phyloP scores from a whole-genome alignment of 2,888 invertebrate genomes.

The Drosophila tanythrix region DNA sequence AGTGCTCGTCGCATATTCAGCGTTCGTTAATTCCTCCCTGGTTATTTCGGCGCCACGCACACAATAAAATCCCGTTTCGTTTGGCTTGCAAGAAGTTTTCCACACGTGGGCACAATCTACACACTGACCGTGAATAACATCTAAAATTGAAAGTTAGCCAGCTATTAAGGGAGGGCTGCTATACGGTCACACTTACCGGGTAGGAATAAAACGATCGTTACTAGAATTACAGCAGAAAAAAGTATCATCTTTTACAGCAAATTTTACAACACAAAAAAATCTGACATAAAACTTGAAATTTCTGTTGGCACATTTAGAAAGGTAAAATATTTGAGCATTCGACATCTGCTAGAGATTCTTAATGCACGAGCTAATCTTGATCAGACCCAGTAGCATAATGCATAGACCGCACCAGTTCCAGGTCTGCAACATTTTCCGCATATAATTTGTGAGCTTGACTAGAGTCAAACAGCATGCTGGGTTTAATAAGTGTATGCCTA shows the following conservation, averaged over 20 bases:
- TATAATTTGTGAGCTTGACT: not conserved
- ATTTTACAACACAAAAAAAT: constrained; percentile 2
- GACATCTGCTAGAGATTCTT: no score
- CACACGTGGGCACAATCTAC: constrained; percentile 17
- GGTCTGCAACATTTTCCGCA: not conserved
- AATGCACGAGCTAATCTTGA: not conserved
- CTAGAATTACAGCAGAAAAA: constrained; percentile 4
- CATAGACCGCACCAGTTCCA: not conserved
- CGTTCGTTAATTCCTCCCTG: fast-evolving
- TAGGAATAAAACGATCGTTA: not conserved
- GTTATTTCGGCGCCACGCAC: not conserved
- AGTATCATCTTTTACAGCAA: constrained; percentile 5
- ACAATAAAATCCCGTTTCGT: constrained; percentile 36
- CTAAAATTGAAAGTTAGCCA: constrained; percentile 6
- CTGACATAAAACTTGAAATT: not conserved
- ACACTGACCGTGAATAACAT: constrained; percentile 17
- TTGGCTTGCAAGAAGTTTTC: not conserved
- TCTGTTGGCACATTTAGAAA: constrained; percentile 18
- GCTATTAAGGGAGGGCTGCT: not conserved
- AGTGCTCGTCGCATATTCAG: not conserved
- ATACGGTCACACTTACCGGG: constrained; percentile 10
- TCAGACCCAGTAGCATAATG: not conserved
- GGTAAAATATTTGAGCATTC: not conserved
- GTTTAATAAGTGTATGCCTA: not conserved
- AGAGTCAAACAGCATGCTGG: not conserved